These are phyloP conservation scores for Philopedon plagiatum DNA, from an alignment of 2,888 invertebrate species.

Conservation along the genomic window DNA sequence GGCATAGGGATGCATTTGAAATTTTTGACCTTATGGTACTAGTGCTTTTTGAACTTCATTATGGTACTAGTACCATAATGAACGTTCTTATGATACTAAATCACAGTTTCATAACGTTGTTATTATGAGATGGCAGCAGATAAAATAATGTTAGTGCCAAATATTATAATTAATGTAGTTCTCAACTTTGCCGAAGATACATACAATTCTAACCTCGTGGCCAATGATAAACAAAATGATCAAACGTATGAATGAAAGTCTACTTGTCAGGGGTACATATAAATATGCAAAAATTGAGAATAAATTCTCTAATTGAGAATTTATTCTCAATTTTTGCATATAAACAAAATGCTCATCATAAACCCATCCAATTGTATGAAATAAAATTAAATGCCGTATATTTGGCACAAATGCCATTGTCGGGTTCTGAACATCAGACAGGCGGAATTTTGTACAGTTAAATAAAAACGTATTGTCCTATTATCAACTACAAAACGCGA, in stretches of 20 bases:
- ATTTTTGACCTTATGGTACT: no score
- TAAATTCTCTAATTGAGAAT: no score
- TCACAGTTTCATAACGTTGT: no score
- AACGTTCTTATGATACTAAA: no score
- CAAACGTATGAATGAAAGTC: no score
- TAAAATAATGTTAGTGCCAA: background rate
- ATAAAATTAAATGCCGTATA: slow-evolving; percentile 56
- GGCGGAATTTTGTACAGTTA: slow-evolving; percentile 56
- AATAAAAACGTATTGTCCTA: slow-evolving; percentile 58
- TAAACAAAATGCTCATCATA: slow-evolving; percentile 31
- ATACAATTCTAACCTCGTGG: background rate
- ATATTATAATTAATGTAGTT: background rate
- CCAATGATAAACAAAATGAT: slow-evolving; percentile 20
- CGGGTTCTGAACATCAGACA: slow-evolving; percentile 54
- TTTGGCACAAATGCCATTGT: slow-evolving; percentile 52
- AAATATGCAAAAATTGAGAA: no score
- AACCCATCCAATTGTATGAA: slow-evolving; percentile 33
- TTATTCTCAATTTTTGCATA: no score
- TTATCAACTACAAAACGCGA: slow-evolving; percentile 53
- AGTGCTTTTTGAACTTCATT: no score
- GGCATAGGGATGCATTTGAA: no score
- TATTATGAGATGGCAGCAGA: background rate
- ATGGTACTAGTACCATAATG: no score
- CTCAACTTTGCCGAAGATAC: background rate
- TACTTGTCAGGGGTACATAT: no score